Percentiles rank a stretch among this genome's conserved stretches.
phyloP scores from a whole-genome alignment of 2,888 invertebrate species.

The Drosophila leonis region DNA sequence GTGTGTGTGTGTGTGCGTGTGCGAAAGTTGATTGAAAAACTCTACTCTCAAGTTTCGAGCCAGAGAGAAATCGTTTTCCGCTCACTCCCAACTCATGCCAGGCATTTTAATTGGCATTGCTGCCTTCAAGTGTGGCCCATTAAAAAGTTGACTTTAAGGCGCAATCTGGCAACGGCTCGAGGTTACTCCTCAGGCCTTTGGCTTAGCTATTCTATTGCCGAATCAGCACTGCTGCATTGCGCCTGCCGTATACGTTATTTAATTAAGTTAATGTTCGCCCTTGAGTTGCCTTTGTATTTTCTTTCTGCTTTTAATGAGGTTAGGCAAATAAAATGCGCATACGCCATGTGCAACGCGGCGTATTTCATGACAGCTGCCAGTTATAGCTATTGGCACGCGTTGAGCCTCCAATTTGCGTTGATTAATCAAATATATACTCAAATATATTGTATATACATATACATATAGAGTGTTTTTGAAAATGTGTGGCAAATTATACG shows the following conservation, averaged over 20 bases:
- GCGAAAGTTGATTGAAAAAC: conserved; percentile 55
- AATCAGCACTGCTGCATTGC: conserved; percentile 37
- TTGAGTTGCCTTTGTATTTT: conserved; percentile 29
- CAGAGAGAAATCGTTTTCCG: conserved; percentile 42
- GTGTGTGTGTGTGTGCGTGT: conserved; percentile 22
- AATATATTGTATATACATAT: not conserved
- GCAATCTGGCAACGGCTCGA: conserved; percentile 40
- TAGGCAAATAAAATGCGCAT: conserved; percentile 60
- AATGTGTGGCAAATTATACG: not conserved
- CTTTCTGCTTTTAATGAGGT: conserved; percentile 41
- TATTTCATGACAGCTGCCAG: conserved; percentile 35
- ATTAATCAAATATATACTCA: not conserved
- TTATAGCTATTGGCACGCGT: conserved; percentile 18
- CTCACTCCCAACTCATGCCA: not conserved
- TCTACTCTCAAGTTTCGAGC: conserved; percentile 12
- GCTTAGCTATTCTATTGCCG: conserved; percentile 32
- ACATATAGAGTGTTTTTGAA: too few species aligned
- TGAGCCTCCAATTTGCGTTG: not conserved
- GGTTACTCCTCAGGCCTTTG: conserved; percentile 28
- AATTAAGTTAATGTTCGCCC: conserved; percentile 58
- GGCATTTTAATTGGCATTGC: conserved; percentile 66
- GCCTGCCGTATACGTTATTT: conserved; percentile 53
- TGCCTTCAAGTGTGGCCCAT: conserved; percentile 49
- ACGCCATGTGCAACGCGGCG: conserved; percentile 54
- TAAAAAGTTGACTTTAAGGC: conserved; percentile 57